Evolutionary conservation across 2,888 invertebrate genomes (phyloP).

Genomic region (Hypomecis punctinalis): DNA sequence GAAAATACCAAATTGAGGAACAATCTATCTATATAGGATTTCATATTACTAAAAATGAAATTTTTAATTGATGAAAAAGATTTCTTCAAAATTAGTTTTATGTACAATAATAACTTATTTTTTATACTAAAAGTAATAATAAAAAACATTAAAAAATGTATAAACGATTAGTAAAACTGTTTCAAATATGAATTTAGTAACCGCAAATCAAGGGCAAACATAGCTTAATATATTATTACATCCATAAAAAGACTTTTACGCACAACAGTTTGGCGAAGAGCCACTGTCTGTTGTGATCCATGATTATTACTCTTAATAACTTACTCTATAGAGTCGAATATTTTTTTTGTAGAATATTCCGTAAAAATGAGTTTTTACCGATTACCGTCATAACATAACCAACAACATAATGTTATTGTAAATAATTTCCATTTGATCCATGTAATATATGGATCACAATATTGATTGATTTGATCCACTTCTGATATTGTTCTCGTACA

Average conservation of each 20-base stretch:
- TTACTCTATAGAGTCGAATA: constrained; percentile 18
- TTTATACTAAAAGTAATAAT: too few relatives aligned
- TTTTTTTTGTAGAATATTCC: constrained; percentile 19
- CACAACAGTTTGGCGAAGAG: constrained; percentile 29
- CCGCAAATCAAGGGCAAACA: neutral
- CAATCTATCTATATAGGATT: too few relatives aligned
- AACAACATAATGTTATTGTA: constrained; percentile 14
- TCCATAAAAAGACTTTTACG: constrained; percentile 18
- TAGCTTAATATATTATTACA: constrained; percentile 15
- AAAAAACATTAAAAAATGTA: too few relatives aligned
- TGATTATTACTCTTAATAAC: constrained; percentile 41
- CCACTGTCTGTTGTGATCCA: constrained; percentile 29
- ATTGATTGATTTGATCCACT: too few relatives aligned
- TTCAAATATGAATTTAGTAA: neutral
- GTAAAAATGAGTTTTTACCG: constrained; percentile 20
- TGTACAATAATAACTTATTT: too few relatives aligned
- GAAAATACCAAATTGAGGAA: too few relatives aligned
- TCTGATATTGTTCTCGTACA: too few relatives aligned
- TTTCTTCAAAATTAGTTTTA: too few relatives aligned
- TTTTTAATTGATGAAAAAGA: too few relatives aligned
- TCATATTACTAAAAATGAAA: too few relatives aligned
- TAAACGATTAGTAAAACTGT: too few relatives aligned
- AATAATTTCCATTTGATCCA: constrained; percentile 8
- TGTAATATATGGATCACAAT: too few relatives aligned
- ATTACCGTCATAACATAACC: constrained; percentile 15